phyloP scores from a whole-genome alignment of 2,113 vertebrate species.

The Oncorhynchus kisutch region DNA sequence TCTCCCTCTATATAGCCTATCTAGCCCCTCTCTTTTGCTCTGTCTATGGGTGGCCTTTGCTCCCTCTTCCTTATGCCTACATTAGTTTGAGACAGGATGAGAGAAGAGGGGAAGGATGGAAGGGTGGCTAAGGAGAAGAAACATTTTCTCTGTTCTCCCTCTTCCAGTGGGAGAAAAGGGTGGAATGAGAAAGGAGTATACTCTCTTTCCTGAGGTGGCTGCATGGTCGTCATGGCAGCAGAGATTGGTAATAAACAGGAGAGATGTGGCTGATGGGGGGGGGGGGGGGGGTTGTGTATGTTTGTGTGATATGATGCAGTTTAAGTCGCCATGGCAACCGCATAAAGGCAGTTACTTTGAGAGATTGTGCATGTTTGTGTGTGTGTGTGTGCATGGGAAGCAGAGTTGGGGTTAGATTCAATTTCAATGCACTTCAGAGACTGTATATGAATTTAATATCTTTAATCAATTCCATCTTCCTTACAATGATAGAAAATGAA shows the following conservation, averaged over 20 bases:
- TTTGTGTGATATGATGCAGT: slow-evolving; percentile 1
- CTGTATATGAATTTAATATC: neutral
- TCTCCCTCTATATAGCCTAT: too few relatives aligned
- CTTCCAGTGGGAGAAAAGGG: neutral
- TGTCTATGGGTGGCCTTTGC: neutral
- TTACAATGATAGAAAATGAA: slow-evolving; percentile 43
- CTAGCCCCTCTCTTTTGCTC: slow-evolving; percentile 8
- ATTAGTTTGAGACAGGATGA: neutral
- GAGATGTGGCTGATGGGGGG: neutral
- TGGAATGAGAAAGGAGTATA: too few relatives aligned
- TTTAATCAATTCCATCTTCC: slow-evolving; percentile 49
- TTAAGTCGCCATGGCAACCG: slow-evolving; percentile 23
- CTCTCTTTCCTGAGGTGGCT: slow-evolving; percentile 46
- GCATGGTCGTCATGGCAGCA: slow-evolving; percentile 63
- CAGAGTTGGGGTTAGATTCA: too few relatives aligned
- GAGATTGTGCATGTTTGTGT: too few relatives aligned
- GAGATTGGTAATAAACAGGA: slow-evolving; percentile 54
- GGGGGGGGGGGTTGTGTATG: slow-evolving; percentile 19
- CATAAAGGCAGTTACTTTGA: neutral
- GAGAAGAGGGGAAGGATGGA: neutral
- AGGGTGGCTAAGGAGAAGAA: slow-evolving; percentile 11
- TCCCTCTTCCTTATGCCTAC: neutral
- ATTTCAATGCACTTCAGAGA: neutral
- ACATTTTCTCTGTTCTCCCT: slow-evolving; percentile 38
- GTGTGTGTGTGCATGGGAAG: neutral